Evolutionary conservation across 2,888 invertebrate genomes (phyloP), one percentile per base, ranked within the genome.

Genomic region (Perizoma affinitatum): DNA sequence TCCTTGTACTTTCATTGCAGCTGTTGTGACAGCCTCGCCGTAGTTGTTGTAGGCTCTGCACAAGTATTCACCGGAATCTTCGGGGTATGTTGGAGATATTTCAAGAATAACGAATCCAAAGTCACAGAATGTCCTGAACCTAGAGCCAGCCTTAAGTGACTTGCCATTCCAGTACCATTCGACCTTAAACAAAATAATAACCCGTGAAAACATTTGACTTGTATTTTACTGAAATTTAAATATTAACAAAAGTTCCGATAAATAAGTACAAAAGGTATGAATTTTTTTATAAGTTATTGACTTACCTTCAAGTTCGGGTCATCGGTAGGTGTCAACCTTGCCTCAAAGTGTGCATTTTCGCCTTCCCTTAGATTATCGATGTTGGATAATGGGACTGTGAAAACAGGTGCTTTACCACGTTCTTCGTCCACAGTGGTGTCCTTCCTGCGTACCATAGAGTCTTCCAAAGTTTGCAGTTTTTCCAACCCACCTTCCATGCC

Each of bases 101-200:
- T 99, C 99, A 69, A 99, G 93, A 71, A 99, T 98, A 36, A 98
- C 98, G 82, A 98, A 98, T 60, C 99, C 99, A 87, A 99, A 99
- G 90, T 99, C 99, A 80, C 98, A 97, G 95, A 98, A 98, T 38
- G 98, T 98, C 70, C 98, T 96, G 93, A 98, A 98, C 72, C 98
- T 94, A 7, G 98, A 97, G 60, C 98, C 98, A 48, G 97, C 96
- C 86, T 95, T 96, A 59, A 97, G 89, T 51, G 97, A 96, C 87
- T 97, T 97, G 64, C 97, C 97, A 82, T 98, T 98, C 96, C 97
- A 97, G 93, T 96, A 98, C 98, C 98, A 98, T 92, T 98, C 98
- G 66, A 98, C 96, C 94, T 94, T 69, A 66, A 81, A 83, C 68
- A 36, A 63, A 48, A 44, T 11, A 9, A 47, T 46, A 5, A 45